phyloP scores from a whole-genome alignment of 2,888 invertebrate genomes.

The Didymodactylos carnosus region DNA sequence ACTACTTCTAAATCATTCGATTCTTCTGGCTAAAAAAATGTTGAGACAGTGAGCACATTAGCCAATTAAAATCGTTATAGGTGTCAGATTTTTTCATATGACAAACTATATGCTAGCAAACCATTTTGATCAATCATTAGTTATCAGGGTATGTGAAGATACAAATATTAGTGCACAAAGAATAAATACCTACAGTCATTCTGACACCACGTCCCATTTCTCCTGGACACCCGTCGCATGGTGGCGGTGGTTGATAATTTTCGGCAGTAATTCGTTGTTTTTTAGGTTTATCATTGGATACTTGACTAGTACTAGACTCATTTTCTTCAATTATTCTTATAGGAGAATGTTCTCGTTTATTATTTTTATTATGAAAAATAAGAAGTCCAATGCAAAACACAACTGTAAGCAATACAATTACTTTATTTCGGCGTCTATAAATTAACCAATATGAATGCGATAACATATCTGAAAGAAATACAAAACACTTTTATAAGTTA shows the following conservation, averaged over 20 bases:
- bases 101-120: too few relatives aligned
- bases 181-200: slow-evolving; percentile 19
- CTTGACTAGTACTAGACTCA: background rate
- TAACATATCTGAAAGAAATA: too few relatives aligned
- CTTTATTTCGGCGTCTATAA: background rate
- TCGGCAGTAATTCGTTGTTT: background rate
- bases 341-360: too few relatives aligned
- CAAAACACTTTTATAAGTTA: too few relatives aligned
- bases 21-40: background rate
- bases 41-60: too few relatives aligned
- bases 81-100: too few relatives aligned
- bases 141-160: background rate
- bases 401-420: background rate
- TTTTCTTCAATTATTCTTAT: background rate
- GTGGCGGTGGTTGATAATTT: slow-evolving; percentile 3
- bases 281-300: background rate
- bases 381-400: background rate
- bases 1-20: slow-evolving; percentile 41
- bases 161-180: background rate
- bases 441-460: background rate
- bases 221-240: slow-evolving; percentile 22
- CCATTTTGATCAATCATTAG: background rate
- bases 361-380: too few relatives aligned
- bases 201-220: slow-evolving; percentile 25
- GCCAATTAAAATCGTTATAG: too few relatives aligned